Base-by-base conservation (phyloP, 1,140 invertebrate species). In the Drosophila ficusphila region DNA sequence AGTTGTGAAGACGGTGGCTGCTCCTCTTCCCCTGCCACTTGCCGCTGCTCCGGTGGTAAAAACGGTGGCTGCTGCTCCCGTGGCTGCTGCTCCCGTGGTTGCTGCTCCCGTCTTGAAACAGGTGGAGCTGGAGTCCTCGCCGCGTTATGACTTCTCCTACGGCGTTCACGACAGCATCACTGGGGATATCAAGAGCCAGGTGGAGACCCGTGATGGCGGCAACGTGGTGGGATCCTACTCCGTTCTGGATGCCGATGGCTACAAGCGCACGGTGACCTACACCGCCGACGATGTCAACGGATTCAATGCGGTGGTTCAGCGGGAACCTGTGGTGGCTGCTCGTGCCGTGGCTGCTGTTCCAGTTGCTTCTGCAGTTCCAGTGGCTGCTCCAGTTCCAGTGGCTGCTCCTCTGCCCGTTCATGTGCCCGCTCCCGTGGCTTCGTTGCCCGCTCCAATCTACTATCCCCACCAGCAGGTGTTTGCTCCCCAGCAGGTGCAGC, bases 241-340 rank as follows among this genome's bases (percentile, higher is more conserved):
- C 19, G 83, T 94, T 3, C 86, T 94, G 12, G 93, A 94, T 74
- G 93, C 94, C 14, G 93, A 94, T 83, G 93, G 94, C 23, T 93
- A 85, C 16, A 90, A 92, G 60, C 85, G 93, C 39, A 93, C 92
- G 3, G 93, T 93, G 0, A 93, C 93, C 44, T 94, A 93, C 77
- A 92, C 92, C 8, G 93, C 92, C 19, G 92, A 93, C 71, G 91
- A 93, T 33, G 61, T 93, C 29, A 92, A 93, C 49, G 93, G 92
- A 25, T 93, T 93, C 81, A 93, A 92, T 71, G 92, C 92, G 12
- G 90, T 92, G n/a, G 92, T 93, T 0, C 91, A 91, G 53, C 90
- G 91, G 27, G 92, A 92, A 60, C 92, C 92, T 3, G 62, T 92
- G 23, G 88, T 92, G 7, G 74, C 49, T 23, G 53, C 69, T 25